Evolutionary conservation across 2,113 vertebrate genomes (phyloP).

Genomic region (Heliornis fulica): DNA sequence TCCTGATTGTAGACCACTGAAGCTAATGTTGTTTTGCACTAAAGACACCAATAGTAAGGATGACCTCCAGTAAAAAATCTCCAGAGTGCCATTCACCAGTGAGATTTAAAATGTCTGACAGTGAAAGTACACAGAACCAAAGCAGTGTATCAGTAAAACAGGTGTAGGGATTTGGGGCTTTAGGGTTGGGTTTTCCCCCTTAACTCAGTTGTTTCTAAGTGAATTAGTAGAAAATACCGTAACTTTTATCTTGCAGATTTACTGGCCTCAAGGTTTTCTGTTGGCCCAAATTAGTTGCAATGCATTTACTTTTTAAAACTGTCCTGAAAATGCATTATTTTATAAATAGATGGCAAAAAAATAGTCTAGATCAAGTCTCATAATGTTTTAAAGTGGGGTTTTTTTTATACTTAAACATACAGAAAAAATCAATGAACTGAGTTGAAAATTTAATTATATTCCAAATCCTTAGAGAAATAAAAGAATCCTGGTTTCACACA

Average conservation of each 20-base stretch:
- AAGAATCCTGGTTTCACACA: background rate
- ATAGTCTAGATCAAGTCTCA: background rate
- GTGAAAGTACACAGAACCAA: background rate
- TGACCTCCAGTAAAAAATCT: background rate
- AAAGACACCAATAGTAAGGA: background rate
- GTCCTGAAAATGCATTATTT: background rate
- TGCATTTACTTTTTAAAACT: background rate
- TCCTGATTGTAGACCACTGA: background rate
- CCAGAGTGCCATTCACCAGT: background rate
- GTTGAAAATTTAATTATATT: background rate
- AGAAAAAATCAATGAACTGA: background rate
- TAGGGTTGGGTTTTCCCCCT: accelerated
- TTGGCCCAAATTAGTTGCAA: background rate
- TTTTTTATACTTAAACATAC: background rate
- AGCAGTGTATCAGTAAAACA: background rate
- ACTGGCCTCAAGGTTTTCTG: background rate
- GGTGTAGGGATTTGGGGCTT: background rate
- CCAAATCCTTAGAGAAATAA: background rate
- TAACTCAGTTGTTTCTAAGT: background rate
- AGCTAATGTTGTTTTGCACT: background rate
- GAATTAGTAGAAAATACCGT: background rate
- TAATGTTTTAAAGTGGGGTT: background rate
- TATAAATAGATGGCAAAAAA: no score
- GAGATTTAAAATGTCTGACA: background rate
- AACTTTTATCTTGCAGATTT: background rate